Evolutionary conservation across 2,888 invertebrate genomes (phyloP), one percentile per base, ranked within the genome.

Genomic region (Hypercompe scribonia): DNA sequence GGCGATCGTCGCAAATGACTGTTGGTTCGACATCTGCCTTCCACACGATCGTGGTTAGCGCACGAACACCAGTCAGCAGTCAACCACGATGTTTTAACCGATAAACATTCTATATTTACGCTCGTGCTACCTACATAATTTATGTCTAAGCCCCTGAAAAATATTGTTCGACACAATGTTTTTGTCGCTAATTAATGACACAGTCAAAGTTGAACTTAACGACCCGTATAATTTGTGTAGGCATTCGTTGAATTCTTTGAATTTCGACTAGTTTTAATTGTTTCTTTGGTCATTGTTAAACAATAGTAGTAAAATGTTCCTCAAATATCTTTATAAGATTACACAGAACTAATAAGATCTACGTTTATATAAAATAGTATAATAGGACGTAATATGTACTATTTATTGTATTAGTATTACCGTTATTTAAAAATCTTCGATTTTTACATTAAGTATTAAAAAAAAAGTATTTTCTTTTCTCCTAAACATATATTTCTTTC

Each of bases 1-100:
- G 88, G 90, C 89, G 89, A 91, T 91, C 92, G 93, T 94, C 94
- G 94, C 94, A 93, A 94, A 94, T 93, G 94, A 94, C 91, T 91
- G 91, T 90, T 89, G 92, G 91, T 90, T 91, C 88, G 89, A 89
- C 91, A 90, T 91, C 90, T 91, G 92, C 89, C 89, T 39, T 71
- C 50, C 46, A 64, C 50, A 68, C 61, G 21, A 69, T 39, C 71
- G 15, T 34, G 28, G 42, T 46, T 58, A 61, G n/a, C 46, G 39
- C 65, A 58, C 70, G 70, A 46, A 46, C 28, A 42, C 42, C 31
- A 69, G 39, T 61, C 67, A 42, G 58, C 15, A 36, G 54, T 18
- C 68, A 28, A 71, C 42, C 33, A 61, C 72, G 68, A 68, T 72
- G 72, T 42, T 70, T 69, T 71, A 75, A 70, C 54, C 71, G 68